These are phyloP conservation scores for Tortrix viridana DNA, from an alignment of 2,888 invertebrate species.

Conservation along the genomic window DNA sequence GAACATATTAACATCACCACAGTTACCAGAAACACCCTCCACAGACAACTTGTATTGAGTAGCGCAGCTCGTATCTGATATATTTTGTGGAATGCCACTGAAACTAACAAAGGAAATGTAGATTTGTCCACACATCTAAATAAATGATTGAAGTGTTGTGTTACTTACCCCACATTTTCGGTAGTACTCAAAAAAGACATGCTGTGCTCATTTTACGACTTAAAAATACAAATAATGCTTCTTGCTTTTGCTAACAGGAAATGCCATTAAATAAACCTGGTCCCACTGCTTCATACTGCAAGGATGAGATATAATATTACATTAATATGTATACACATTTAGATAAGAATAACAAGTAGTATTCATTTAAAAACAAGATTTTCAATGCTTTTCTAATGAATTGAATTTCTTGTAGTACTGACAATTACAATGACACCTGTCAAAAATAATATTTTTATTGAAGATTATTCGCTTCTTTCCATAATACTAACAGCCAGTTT, in stretches of 20 bases:
- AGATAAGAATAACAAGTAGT: conserved; percentile 38
- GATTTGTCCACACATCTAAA: conserved; percentile 1
- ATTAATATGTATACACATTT: conserved; percentile 42
- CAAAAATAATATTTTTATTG: conserved; percentile 57
- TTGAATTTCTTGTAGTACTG: conserved; percentile 57
- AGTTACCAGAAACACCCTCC: conserved; percentile 72
- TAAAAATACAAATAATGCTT: conserved; percentile 59
- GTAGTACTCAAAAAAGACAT: conserved; percentile 83
- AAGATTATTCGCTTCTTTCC: conserved; percentile 21
- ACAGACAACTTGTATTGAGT: conserved; percentile 81
- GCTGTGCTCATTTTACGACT: conserved; percentile 78
- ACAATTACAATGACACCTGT: conserved; percentile 74
- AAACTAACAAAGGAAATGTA: conserved; percentile 57
- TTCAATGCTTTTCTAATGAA: conserved; percentile 49
- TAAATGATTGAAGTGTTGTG: conserved; percentile 11
- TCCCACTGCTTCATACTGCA: conserved; percentile 75
- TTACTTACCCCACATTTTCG: conserved; percentile 81
- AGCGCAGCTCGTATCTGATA: conserved; percentile 80
- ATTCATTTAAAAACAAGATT: conserved; percentile 58
- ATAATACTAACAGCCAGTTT: conserved; percentile 16
- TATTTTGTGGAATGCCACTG: conserved; percentile 80
- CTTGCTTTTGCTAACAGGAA: conserved; percentile 52
- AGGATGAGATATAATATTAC: conserved; percentile 43
- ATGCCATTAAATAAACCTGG: conserved; percentile 63
- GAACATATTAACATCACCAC: conserved; percentile 74